Evolutionary conservation across 2,113 vertebrate species (phyloP), one percentile per base, ranked within the genome.

Genomic region (Phalacrocorax brasilianus): DNA sequence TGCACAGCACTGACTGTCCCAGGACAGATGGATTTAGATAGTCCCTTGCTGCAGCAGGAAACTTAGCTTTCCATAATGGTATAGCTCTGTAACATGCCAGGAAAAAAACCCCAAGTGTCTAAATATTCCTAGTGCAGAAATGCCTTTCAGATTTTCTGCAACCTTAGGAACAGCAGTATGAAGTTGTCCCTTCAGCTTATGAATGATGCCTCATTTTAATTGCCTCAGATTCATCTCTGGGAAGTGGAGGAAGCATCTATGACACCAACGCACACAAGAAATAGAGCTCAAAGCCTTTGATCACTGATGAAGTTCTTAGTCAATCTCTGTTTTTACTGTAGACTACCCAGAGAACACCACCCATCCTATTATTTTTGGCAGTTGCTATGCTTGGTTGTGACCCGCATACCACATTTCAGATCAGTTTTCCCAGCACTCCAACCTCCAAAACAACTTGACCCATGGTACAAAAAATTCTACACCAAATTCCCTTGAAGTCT

Each of bases 311-410:
- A 91, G 44, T 55, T 77, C 30, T 4, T n/a, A 20, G 30, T 26
- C 32, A 87, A 52, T 14, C 44, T 59, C 89, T 82, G 21, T 22
- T 90, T 93, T 80, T 66, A 61, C 59, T 80, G 32, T 38, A 56
- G 38, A 66, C 66, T 76, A 88, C 32, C 4, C 38, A 92, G 26
- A 90, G 66, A 67, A 90, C 38, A 82, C 74, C 49, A 58, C 11
- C 50, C 23, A 40, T 73, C 30, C 15, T 91, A 53, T 55, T 76
- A 33, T 18, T 59, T 75, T 70, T 93, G 89, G 55, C 83, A 95
- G 40, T 17, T 71, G 24, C 50, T 77, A 7, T 22, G 14, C 19
- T 62, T 9, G n/a, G 66, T 55, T 92, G 50, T 71, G 63, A 93
- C 56, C 75, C 4, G 2, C 47, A 35, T 1, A 28, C 28, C 0